Percentiles rank a stretch among this genome's conserved stretches.
phyloP scores from a whole-genome alignment of 1,140 invertebrate genomes.

The Bombus balteatus region DNA sequence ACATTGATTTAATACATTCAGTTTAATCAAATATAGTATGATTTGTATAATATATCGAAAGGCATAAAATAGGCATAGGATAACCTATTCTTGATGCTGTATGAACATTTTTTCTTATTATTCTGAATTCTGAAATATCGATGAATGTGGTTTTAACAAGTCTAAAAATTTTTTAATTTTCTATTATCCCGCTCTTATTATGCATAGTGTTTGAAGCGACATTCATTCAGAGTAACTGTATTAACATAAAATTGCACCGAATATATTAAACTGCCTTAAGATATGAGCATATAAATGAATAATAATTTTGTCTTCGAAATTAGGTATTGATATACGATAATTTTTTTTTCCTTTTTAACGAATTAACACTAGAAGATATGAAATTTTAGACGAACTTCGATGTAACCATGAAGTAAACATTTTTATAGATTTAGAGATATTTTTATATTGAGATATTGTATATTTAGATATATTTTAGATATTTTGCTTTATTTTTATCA shows the following conservation, averaged over 20 bases:
- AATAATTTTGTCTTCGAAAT: background rate
- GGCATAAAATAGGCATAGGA: too few species aligned
- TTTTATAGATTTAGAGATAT: background rate
- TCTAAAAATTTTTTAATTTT: background rate
- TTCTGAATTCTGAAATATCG: background rate
- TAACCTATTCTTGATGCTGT: background rate
- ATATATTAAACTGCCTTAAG: background rate
- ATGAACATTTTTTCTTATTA: background rate
- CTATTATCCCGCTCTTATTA: slow-evolving; percentile 9
- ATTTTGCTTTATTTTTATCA: background rate
- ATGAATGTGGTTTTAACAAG: background rate
- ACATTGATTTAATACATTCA: too few species aligned
- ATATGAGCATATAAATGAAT: background rate
- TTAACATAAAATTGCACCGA: slow-evolving; percentile 9
- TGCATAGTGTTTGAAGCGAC: background rate
- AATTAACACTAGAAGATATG: background rate
- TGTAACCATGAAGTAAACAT: background rate
- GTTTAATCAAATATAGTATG: background rate
- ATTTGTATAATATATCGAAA: too few species aligned
- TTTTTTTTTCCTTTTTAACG: background rate
- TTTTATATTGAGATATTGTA: too few species aligned
- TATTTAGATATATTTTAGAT: background rate
- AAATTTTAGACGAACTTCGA: background rate
- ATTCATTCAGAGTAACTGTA: background rate
- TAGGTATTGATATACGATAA: background rate